phyloP scores from a whole-genome alignment of 2,113 vertebrate species.

The Falcunculus frontatus region DNA sequence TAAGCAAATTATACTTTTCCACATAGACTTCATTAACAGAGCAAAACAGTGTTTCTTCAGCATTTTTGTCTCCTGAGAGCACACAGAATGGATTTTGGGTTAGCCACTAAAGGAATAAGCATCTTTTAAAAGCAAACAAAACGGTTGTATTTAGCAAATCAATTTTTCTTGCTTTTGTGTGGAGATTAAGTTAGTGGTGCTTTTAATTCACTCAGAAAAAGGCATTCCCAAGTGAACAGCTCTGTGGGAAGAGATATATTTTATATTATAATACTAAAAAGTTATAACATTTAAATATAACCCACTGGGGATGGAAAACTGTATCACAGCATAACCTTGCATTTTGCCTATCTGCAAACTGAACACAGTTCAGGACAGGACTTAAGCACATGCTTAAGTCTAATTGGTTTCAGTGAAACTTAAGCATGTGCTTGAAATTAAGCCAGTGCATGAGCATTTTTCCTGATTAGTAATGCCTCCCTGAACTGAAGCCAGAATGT shows the following conservation, averaged over 20 bases:
- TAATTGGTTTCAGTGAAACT: slow-evolving; percentile 60
- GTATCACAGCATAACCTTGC: slow-evolving; percentile 44
- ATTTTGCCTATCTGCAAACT: background rate
- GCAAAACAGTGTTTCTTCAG: background rate
- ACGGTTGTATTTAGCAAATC: slow-evolving; percentile 46
- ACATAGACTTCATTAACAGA: background rate
- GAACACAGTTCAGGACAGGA: background rate
- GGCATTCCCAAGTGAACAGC: slow-evolving; percentile 26
- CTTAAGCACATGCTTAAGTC: slow-evolving; percentile 36
- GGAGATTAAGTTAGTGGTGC: slow-evolving; percentile 39
- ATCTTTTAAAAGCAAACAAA: slow-evolving; percentile 43
- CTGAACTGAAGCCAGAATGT: slow-evolving; percentile 39
- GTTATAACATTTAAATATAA: slow-evolving; percentile 52
- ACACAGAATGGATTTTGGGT: background rate
- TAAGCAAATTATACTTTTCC: background rate
- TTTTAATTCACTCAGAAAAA: slow-evolving; percentile 55
- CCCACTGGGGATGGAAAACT: slow-evolving; percentile 21
- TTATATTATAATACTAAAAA: slow-evolving; percentile 1
- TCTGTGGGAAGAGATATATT: slow-evolving; percentile 39
- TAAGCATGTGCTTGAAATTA: slow-evolving; percentile 57
- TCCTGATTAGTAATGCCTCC: slow-evolving; percentile 65
- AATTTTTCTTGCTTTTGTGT: slow-evolving; percentile 53
- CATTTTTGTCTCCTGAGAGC: slow-evolving; percentile 15
- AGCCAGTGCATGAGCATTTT: slow-evolving; percentile 37
- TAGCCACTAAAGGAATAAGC: background rate